These are phyloP conservation scores for Lepetodrilus schrolli DNA, from an alignment of 2,888 invertebrate genomes.

Conservation along the genomic window DNA sequence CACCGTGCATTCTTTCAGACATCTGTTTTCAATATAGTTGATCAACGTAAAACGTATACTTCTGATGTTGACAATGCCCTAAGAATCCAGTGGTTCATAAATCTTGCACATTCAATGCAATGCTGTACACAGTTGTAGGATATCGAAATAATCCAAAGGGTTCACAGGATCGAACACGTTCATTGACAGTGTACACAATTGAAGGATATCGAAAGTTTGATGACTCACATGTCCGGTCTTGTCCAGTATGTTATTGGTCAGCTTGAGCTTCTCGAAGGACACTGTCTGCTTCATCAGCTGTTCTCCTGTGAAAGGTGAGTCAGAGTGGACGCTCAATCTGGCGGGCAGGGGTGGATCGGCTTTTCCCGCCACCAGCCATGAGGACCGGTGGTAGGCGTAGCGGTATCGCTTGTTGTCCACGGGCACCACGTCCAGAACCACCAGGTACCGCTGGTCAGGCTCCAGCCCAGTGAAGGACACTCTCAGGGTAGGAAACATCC, in stretches of 20 bases:
- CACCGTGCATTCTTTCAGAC: too few species aligned
- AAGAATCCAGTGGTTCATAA: too few species aligned
- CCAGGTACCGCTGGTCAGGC: slow-evolving; percentile 83
- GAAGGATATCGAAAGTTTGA: too few species aligned
- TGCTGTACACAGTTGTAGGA: too few species aligned
- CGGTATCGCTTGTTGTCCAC: slow-evolving; percentile 93
- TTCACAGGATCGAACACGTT: too few species aligned
- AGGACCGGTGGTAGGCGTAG: slow-evolving; percentile 97
- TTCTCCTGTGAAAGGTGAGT: slow-evolving; percentile 95
- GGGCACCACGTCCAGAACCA: slow-evolving; percentile 95
- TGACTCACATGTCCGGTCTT: slow-evolving; percentile 72
- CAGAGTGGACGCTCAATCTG: slow-evolving; percentile 95
- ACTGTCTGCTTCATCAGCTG: slow-evolving; percentile 96
- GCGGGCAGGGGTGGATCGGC: slow-evolving; percentile 95
- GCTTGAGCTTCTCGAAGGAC: slow-evolving; percentile 97
- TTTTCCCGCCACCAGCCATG: slow-evolving; percentile 98
- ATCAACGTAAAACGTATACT: too few species aligned
- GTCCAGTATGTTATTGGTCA: slow-evolving; percentile 96
- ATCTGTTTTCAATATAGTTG: too few species aligned
- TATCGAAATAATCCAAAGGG: too few species aligned
- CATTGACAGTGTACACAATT: too few species aligned
- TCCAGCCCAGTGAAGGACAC: slow-evolving; percentile 89
- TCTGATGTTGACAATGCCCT: too few species aligned
- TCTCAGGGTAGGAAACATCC: slow-evolving; percentile 98
- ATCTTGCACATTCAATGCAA: too few species aligned